phyloP scores from a whole-genome alignment of 2,797 vertebrate species.

The Botia kubotai region DNA sequence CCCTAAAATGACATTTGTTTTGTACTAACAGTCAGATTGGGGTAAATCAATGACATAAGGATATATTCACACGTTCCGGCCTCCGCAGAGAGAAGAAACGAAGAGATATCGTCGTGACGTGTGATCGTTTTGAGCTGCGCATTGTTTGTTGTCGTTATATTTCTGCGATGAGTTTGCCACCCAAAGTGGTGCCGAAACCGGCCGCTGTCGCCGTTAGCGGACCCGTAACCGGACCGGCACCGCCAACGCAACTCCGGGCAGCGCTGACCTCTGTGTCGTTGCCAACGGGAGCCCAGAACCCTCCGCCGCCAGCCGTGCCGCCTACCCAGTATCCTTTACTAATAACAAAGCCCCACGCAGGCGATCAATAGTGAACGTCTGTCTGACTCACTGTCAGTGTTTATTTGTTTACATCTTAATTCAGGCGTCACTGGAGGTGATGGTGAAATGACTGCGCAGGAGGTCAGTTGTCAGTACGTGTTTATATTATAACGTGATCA shows the following conservation, averaged over 20 bases:
- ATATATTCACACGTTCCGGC: slow-evolving; percentile 67
- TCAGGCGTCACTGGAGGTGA: too few species aligned
- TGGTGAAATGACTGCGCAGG: not conserved
- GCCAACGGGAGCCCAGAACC: slow-evolving; percentile 81
- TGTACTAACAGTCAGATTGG: slow-evolving; percentile 70
- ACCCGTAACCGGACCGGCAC: slow-evolving; percentile 85
- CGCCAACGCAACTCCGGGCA: slow-evolving; percentile 81
- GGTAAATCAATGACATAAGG: slow-evolving; percentile 71
- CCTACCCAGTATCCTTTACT: slow-evolving; percentile 92
- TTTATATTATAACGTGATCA: not conserved
- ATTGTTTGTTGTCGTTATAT: slow-evolving; percentile 76
- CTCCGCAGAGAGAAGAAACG: slow-evolving; percentile 71
- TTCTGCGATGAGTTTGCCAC: slow-evolving; percentile 95
- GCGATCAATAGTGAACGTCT: not conserved
- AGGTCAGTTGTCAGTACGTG: not conserved
- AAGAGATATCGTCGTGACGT: slow-evolving; percentile 74
- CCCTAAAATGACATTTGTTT: slow-evolving; percentile 75
- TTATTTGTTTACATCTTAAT: slow-evolving; percentile 38
- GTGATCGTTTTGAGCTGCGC: slow-evolving; percentile 75
- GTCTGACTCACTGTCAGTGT: not conserved
- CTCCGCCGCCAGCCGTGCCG: slow-evolving; percentile 81
- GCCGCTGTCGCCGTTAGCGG: slow-evolving; percentile 87
- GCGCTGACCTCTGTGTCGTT: slow-evolving; percentile 82
- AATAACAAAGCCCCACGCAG: slow-evolving; percentile 42
- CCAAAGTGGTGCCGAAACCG: slow-evolving; percentile 93